Evolutionary conservation across 2,888 invertebrate genomes (phyloP), one percentile per base, ranked within the genome.

Genomic region (Dynastes grantii): DNA sequence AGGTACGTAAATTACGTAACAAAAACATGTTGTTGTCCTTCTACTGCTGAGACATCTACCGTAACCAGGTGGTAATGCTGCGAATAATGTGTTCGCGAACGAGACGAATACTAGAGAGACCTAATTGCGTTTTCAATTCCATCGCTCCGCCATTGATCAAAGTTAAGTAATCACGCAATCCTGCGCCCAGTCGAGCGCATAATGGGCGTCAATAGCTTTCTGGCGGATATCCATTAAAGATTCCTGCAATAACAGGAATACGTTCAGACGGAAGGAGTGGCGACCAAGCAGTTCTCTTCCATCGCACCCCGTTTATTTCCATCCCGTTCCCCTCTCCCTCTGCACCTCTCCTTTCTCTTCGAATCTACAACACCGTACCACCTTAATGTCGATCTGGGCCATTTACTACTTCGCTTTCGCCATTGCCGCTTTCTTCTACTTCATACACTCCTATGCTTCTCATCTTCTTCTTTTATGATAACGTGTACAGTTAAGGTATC

Each of bases 211-310:
- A 83, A 84, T 84, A 82, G 84, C 82, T 81, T 81, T 80, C 82
- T 79, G 79, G 83, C 82, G 82, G 84, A 84, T 83, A 84, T 84
- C 84, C 84, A 85, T 85, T 85, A 84, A 84, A 81, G 83, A 83
- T 83, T 83, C 81, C 83, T 80, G 80, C 81, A 81, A 81, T 80
- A 81, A 79, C 81, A 79, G 76, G 80, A 81, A 73, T 73, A 73
- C 73, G 61, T 73, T 73, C 73, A 73, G 61, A 73, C 58, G 73
- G 73, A 73, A 73, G 73, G 73, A 73, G 61, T 61, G 73, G 73
- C 73, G 68, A 68, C 68, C 68, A 68, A 45, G 51, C 68, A 51
- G 68, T 68, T 58, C 73, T 58, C 73, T 61, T 73, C 61, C 45
- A 73, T 61, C 73, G 45, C 73, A 58, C 68, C 51, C 37, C 68